Base-by-base conservation (phyloP, 1,140 invertebrate genomes). In the Drosophila mauritiana region DNA sequence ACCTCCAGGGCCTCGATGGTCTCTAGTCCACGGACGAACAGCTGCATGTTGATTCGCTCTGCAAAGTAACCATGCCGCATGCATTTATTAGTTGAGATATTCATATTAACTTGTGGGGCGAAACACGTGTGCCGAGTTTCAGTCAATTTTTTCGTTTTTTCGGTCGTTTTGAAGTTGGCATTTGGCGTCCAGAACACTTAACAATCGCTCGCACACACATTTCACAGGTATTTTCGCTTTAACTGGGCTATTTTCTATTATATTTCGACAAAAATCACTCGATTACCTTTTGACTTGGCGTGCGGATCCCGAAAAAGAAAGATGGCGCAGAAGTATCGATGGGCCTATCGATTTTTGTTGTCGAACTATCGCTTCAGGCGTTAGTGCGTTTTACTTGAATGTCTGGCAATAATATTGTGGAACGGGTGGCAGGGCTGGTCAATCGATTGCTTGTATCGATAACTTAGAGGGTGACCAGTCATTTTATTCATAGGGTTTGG, bases 251-350 rank as follows among this genome's bases (percentile, higher is more conserved):
- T 84, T 70, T 74, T 52, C 0, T 20, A 59, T 73, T 53, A 59
- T 69, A 68, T 67, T 88, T 80, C 54, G 34, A 53, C 51, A 74
- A 78, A 72, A 74, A 68, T 48, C 43, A 37, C 48, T 61, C 53
- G 76, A 73, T 77, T 75, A 92, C 91, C 90, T 92, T 80, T 77
- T 91, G 84, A 91, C 91, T 92, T 45, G 36, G 56, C 61, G 81
- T 90, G 85, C 72, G 81, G 81, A 92, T 89, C 84, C 74, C 86
- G 84, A 92, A 92, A 91, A 91, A 91, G 91, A 92, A 91, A 90
- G 58, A 84, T 90, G 90, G 83, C 62, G 53, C 27, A 25, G 45
- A 59, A 59, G 25, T 17, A 49, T 48, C 45, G 45, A 25, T 13
- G 13, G 22, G 5, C 5, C 22, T 27, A 48, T 48, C 45, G 45